Evolutionary conservation across 2,888 invertebrate species (phyloP), one percentile per base, ranked within the genome.

Genomic region (Unio delphinus): DNA sequence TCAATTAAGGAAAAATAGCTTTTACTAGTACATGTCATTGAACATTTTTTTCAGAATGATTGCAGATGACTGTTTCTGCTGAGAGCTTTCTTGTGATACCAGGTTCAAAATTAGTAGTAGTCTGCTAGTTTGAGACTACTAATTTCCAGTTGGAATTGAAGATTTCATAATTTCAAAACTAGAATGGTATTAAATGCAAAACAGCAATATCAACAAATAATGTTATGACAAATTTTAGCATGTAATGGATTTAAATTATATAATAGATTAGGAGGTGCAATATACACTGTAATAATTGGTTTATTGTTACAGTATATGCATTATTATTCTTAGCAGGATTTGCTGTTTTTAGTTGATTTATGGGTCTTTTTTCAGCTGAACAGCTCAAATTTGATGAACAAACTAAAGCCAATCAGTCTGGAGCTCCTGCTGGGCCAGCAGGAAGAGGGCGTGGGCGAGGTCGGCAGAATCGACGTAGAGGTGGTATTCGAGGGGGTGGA

Each of bases 361-460:
- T 67, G 23, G 55, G 61, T 60, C 26, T 54, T 54, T 17, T 56
- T 71, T 3, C 61, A 84, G 84, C 61, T 67, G 82, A 82, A 61
- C 80, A 82, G 55, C 74, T 71, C 26, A 79, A 73, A 70, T 79
- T 80, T 77, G 78, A 80, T 62, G 80, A 75, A 30, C 67, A 68
- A 60, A 67, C 67, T 28, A 63, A 58, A 66, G 70, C 77, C 15
- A 77, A 74, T 30, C 70, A 74, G 63, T 70, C 73, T 5, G n/a
- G 56, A 63, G 68, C 70, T 26, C 55, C 54, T 61, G 54, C 70
- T 23, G 61, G 68, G 28, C 26, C 68, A 20, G 61, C 69, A 54
- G 63, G 67, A 15, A 62, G 76, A 30, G 75, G 79, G 5, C 60
- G 76, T 15, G 75, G 80, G 26, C 61, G 79, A 20, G 74, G 76